Conservation (phyloP, 1,140 invertebrate genomes). For the Pogonomyrmex californicus region DNA sequence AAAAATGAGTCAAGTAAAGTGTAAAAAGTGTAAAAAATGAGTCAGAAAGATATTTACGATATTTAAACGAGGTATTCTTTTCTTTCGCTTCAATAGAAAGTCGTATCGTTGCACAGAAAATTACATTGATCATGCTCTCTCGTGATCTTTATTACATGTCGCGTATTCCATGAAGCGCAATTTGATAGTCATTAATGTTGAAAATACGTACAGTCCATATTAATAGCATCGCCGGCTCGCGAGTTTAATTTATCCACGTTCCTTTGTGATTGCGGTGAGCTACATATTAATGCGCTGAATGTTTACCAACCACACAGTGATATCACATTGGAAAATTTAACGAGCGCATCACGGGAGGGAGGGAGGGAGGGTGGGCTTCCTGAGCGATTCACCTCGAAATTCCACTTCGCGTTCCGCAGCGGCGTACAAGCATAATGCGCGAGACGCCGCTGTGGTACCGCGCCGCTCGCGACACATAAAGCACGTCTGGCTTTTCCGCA, state of each 20-base stretch:
- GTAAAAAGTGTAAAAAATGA: no score
- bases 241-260: conserved; percentile 32
- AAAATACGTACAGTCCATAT: background rate
- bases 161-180: background rate
- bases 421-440: conserved; percentile 25
- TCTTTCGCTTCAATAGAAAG: background rate
- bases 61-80: background rate
- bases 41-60: background rate
- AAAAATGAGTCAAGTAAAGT: no score
- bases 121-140: background rate
- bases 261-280: background rate
- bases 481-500: conserved; percentile 49
- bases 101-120: background rate
- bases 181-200: background rate
- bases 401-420: conserved; percentile 34
- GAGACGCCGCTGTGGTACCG: background rate
- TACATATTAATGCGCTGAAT: conserved; percentile 36
- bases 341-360: conserved; percentile 1
- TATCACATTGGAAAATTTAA: conserved; percentile 49
- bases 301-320: conserved; percentile 35
- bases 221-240: background rate
- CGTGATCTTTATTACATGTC: background rate
- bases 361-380: background rate
- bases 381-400: conserved; percentile 28
- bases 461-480: conserved; percentile 38